Percentiles rank a stretch among this genome's conserved stretches.
phyloP scores from a whole-genome alignment of 1,140 invertebrate genomes.

The Listronotus bonariensis region DNA sequence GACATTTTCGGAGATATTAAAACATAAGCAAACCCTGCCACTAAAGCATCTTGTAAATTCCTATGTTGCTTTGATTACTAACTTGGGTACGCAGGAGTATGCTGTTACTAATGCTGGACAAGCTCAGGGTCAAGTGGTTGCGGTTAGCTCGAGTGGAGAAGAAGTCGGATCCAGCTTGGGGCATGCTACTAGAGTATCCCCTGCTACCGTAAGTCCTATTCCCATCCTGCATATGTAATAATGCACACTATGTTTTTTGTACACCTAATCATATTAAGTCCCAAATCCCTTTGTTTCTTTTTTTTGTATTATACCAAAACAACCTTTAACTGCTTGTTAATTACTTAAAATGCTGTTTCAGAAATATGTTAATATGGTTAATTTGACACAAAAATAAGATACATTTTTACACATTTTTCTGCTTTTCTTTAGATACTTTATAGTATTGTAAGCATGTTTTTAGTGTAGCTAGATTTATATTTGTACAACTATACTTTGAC shows the following conservation, averaged over 20 bases:
- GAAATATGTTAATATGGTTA: too few species aligned
- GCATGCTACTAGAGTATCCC: conserved; percentile 84
- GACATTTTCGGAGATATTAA: too few species aligned
- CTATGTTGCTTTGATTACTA: conserved; percentile 32
- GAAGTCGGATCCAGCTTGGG: conserved; percentile 70
- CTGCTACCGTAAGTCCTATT: conserved; percentile 78
- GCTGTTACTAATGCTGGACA: conserved; percentile 66
- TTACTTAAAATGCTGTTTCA: too few species aligned
- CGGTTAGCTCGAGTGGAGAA: conserved; percentile 50
- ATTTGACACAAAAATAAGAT: too few species aligned
- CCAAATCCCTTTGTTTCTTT: conserved; percentile 10
- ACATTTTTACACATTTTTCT: too few species aligned
- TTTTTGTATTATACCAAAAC: background rate
- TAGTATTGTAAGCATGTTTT: too few species aligned
- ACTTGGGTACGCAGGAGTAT: conserved; percentile 63
- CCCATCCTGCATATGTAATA: conserved; percentile 47
- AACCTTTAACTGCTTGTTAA: too few species aligned
- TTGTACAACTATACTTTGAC: too few species aligned
- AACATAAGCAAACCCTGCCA: background rate
- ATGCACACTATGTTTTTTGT: conserved; percentile 44
- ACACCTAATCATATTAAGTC: background rate
- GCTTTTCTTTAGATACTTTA: too few species aligned
- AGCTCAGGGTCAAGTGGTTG: conserved; percentile 59
- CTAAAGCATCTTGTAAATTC: background rate
- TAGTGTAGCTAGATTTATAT: too few species aligned